These are phyloP conservation scores for Acinonyx jubatus DNA, from an alignment of 2,113 vertebrate species.

Conservation along the genomic window DNA sequence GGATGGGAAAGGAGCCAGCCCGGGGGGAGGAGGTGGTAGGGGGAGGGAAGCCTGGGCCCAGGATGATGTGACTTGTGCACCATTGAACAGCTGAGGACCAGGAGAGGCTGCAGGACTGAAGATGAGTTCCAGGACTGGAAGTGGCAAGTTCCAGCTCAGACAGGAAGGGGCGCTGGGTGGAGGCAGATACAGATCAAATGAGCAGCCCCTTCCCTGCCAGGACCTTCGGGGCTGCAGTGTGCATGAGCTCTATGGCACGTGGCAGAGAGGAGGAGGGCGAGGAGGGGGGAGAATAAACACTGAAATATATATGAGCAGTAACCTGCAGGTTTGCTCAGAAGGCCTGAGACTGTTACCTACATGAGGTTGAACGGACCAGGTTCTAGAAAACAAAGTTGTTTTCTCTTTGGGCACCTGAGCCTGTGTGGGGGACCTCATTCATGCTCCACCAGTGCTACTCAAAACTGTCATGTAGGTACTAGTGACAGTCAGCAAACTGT, in stretches of 20 bases:
- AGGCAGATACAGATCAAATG: not conserved
- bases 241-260: not conserved
- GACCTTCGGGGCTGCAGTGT: not conserved
- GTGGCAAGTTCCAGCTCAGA: not conserved
- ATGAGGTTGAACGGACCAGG: not conserved
- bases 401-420: not conserved
- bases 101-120: too few species aligned
- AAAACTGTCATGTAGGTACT: not conserved
- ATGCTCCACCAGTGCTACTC: not conserved
- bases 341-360: not conserved
- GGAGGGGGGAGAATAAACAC: too few species aligned
- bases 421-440: not conserved
- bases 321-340: not conserved
- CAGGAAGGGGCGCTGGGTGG: not conserved
- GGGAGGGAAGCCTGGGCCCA: not conserved
- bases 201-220: not conserved
- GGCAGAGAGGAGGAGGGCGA: rapidly evolving
- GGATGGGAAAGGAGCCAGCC: too few species aligned
- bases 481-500: not conserved
- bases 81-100: not conserved
- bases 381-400: not conserved
- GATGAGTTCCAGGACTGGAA: not conserved
- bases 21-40: not conserved
- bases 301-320: rapidly evolving
- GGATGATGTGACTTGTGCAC: not conserved